Percentiles rank a stretch among this genome's conserved stretches.
Evolutionary conservation across 2,888 invertebrate genomes (phyloP).

Genomic region (Boloria euphrosyne): DNA sequence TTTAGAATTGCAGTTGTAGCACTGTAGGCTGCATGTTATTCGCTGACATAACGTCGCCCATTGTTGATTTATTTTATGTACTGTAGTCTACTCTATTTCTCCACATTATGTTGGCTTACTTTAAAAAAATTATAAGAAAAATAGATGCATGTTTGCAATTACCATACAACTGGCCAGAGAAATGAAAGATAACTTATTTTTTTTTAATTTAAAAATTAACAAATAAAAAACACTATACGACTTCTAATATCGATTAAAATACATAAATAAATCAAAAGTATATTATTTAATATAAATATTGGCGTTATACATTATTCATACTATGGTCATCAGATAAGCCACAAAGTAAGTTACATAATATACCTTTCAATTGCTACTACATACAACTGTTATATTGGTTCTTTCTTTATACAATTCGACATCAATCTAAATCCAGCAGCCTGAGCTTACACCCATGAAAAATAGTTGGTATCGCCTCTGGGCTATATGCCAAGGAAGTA

Average conservation of each 20-base stretch:
- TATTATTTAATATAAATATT: too few relatives aligned
- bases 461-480: conserved; percentile 32
- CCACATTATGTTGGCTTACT: neutral
- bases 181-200: too few relatives aligned
- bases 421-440: conserved; percentile 16
- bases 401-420: conserved; percentile 15
- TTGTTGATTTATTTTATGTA: conserved; percentile 15
- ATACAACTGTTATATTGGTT: neutral
- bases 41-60: conserved; percentile 23
- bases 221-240: too few relatives aligned
- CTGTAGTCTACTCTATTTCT: neutral
- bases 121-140: neutral
- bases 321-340: too few relatives aligned
- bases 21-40: conserved; percentile 26
- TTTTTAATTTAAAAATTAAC: too few relatives aligned
- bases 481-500: conserved; percentile 36
- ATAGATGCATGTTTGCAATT: too few relatives aligned
- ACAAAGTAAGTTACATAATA: too few relatives aligned
- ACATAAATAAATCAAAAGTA: too few relatives aligned
- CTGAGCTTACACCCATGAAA: conserved; percentile 29
- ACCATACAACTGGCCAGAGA: too few relatives aligned
- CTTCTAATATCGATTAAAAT: too few relatives aligned
- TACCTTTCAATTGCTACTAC: neutral
- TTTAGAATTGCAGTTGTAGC: conserved; percentile 31
- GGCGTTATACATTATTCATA: too few relatives aligned